These are phyloP conservation scores for Mya arenaria DNA, from an alignment of 1,140 invertebrate genomes.

Conservation along the genomic window DNA sequence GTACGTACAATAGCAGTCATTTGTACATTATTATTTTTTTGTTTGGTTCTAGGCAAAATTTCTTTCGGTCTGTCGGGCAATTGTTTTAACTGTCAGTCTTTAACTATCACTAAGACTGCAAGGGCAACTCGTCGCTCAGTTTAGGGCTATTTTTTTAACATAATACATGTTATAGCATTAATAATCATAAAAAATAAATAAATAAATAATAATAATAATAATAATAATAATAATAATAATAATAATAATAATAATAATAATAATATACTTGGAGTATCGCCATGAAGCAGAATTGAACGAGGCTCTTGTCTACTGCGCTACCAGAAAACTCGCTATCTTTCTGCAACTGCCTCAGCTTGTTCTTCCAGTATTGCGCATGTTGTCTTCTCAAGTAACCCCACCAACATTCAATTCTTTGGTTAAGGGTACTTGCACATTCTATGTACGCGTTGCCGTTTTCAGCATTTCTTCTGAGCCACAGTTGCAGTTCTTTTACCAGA, in stretches of 20 bases:
- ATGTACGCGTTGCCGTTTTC: conserved; percentile 37
- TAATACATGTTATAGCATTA: conserved; percentile 13
- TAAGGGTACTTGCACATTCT: conserved; percentile 55
- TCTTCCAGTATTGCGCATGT: conserved; percentile 56
- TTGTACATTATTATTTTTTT: conserved; percentile 6
- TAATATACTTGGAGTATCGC: conserved; percentile 40
- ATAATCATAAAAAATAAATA: neutral
- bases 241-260: neutral
- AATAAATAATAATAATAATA: neutral
- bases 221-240: neutral
- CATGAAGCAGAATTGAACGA: conserved; percentile 58
- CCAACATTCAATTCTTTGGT: conserved; percentile 62
- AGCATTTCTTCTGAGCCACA: conserved; percentile 24
- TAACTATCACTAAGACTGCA: neutral
- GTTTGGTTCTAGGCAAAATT: neutral
- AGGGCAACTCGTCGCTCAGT: neutral
- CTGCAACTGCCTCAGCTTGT: conserved; percentile 10
- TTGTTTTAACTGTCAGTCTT: conserved; percentile 11
- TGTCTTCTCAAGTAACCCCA: conserved; percentile 55
- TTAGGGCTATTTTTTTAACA: conserved; percentile 9
- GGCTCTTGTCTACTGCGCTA: conserved; percentile 46
- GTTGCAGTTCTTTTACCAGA: conserved; percentile 43
- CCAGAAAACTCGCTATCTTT: conserved; percentile 43
- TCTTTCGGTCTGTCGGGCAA: conserved; percentile 4
- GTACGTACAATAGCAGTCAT: conserved; percentile 19